Evolutionary conservation across 2,888 invertebrate species (phyloP).

Genomic region (Caenorhabditis plicata): DNA sequence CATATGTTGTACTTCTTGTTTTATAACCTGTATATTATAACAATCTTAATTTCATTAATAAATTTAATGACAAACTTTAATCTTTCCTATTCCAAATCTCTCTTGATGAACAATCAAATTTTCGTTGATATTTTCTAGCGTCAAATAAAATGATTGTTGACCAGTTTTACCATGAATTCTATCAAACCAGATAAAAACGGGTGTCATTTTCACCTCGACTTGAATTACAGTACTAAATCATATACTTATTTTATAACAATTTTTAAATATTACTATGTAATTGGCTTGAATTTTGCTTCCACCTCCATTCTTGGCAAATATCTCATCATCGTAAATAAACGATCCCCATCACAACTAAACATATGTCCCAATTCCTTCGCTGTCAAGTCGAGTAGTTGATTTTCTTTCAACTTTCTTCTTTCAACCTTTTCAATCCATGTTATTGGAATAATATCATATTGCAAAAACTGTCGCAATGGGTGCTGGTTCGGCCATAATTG

Average conservation of each 20-base stretch:
- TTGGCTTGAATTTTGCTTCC: constrained; percentile 85
- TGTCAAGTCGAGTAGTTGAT: constrained; percentile 81
- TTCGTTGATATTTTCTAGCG: constrained; percentile 93
- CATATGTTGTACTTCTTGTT: constrained; percentile 79
- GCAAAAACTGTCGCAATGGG: constrained; percentile 56
- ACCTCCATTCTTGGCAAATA: constrained; percentile 83
- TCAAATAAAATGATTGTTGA: constrained; percentile 88
- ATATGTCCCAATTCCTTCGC: constrained; percentile 78
- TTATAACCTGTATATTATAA: constrained; percentile 72
- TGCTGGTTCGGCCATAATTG: constrained; percentile 91
- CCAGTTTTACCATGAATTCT: constrained; percentile 79
- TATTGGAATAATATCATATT: constrained; percentile 69
- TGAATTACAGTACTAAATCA: constrained; percentile 66
- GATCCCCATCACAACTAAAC: constrained; percentile 56
- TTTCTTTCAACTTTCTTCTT: constrained; percentile 74
- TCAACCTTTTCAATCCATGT: constrained; percentile 83
- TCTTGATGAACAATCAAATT: constrained; percentile 95
- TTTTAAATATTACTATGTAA: constrained; percentile 72
- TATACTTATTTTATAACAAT: neutral
- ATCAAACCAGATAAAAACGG: constrained; percentile 71
- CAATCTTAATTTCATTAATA: neutral
- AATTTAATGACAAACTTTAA: constrained; percentile 72
- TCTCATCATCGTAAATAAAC: constrained; percentile 77
- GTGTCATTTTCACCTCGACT: constrained; percentile 65
- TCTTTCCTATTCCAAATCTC: constrained; percentile 80